Conservation (phyloP, 2,888 invertebrate genomes). For the Phoenoteleia sp. region DNA sequence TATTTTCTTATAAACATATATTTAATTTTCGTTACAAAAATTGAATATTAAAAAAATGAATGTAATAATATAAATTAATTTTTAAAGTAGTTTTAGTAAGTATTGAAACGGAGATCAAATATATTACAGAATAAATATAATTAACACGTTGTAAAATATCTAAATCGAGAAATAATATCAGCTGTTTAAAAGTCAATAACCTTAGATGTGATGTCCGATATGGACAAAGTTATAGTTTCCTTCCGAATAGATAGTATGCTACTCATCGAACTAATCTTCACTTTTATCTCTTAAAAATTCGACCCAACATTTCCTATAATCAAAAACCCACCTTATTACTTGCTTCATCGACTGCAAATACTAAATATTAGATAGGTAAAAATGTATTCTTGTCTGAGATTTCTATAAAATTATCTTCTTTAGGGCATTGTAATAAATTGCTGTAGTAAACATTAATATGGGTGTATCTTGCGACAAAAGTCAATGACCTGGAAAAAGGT, state of each 20-base stretch:
- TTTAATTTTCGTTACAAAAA: too few species aligned
- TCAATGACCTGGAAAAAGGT: neutral
- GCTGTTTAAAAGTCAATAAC: slow-evolving; percentile 59
- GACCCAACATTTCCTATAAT: slow-evolving; percentile 36
- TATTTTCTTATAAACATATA: neutral
- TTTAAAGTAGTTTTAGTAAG: too few species aligned
- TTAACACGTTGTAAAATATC: too few species aligned
- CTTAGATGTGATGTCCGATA: slow-evolving; percentile 48
- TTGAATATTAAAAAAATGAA: too few species aligned
- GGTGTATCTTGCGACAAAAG: neutral
- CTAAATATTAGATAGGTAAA: slow-evolving; percentile 9
- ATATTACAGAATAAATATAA: neutral
- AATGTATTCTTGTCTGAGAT: neutral
- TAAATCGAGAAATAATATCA: too few species aligned
- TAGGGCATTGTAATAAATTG: neutral
- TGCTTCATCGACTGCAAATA: slow-evolving; percentile 15
- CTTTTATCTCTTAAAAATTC: slow-evolving; percentile 41
- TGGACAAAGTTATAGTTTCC: slow-evolving; percentile 60
- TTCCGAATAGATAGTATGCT: slow-evolving; percentile 44
- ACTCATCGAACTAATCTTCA: slow-evolving; percentile 40
- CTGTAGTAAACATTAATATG: neutral
- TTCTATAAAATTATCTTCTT: neutral
- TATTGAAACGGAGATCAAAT: too few species aligned
- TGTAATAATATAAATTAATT: neutral
- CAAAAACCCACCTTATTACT: slow-evolving; percentile 23